Base-by-base conservation (phyloP, 2,888 invertebrate species). In the Piscicola geometra region DNA sequence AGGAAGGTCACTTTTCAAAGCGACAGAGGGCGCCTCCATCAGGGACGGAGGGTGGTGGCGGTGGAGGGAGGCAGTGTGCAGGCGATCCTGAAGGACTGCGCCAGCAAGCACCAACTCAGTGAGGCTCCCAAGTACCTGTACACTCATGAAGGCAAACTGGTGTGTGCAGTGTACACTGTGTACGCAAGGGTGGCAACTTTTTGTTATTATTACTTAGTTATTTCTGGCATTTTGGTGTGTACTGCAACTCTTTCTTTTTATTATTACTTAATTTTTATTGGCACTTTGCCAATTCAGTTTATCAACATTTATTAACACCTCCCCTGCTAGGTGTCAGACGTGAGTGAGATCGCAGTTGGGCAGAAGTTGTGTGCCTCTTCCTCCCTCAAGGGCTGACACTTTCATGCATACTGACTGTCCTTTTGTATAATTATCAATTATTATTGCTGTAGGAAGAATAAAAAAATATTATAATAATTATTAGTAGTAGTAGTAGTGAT, bases 321-420 rank as follows among this genome's bases (percentile, higher is more conserved):
- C 5, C 9, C 35, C 18, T 73, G 75, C 12, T 79, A 85, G 85
- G 79, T 85, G 25, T 78, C 79, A 41, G 79, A 79, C 28, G 82
- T 84, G 78, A 81, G 81, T 35, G 83, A 84, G 12, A 80, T 86
- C 15, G 80, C 81, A 67, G 79, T 82, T 60, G 85, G 86, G 79
- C 83, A 85, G 78, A 64, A 84, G 2, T 74, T 85, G 41, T 84
- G 85, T 79, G 83, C 82, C 0, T 83, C 85, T 0, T 81, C 81
- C 36, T n/a, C n/a, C n/a, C n/a, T n/a, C n/a, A n/a, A n/a, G n/a
- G n/a, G n/a, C n/a, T n/a, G n/a, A n/a, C n/a, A n/a, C n/a, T n/a
- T n/a, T n/a, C n/a, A n/a, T n/a, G n/a, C n/a, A n/a, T n/a, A n/a
- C n/a, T n/a, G n/a, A n/a, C n/a, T n/a, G n/a, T n/a, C n/a, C n/a